phyloP scores from a whole-genome alignment of 2,113 vertebrate genomes.

The Nothoprocta pentlandii region DNA sequence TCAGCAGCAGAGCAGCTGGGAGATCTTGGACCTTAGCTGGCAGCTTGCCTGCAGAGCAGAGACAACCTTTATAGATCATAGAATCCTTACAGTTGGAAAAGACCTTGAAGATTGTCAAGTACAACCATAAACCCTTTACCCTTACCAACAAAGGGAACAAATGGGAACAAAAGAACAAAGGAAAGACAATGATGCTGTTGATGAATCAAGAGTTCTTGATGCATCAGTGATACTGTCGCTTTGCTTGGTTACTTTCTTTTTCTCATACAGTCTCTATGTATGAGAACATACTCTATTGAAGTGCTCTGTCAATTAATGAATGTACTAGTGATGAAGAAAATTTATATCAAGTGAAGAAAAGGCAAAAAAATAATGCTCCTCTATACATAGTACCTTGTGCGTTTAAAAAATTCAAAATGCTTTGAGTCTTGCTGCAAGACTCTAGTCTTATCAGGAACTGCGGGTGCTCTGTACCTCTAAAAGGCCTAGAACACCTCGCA shows the following conservation, averaged over 20 bases:
- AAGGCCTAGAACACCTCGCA: neutral
- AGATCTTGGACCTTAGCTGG: conserved; percentile 23
- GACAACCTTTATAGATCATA: neutral
- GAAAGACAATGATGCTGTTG: neutral
- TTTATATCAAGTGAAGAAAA: neutral
- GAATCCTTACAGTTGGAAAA: no score
- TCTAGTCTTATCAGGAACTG: neutral
- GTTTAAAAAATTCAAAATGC: neutral
- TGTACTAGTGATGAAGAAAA: neutral
- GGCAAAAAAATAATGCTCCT: neutral
- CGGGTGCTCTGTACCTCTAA: neutral
- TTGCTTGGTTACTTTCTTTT: conserved; percentile 7
- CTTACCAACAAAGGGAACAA: no score
- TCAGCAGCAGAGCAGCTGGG: conserved; percentile 21
- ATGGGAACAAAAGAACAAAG: neutral
- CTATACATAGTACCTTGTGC: neutral
- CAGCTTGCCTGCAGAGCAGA: neutral
- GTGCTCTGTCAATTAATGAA: neutral
- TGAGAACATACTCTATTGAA: neutral
- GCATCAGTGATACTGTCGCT: no score
- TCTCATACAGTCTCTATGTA: neutral
- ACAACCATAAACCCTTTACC: no score
- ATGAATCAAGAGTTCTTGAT: no score
- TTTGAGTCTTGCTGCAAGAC: neutral
- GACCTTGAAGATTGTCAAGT: no score